phyloP scores from a whole-genome alignment of 2,113 vertebrate species.

The Mobula hypostoma region DNA sequence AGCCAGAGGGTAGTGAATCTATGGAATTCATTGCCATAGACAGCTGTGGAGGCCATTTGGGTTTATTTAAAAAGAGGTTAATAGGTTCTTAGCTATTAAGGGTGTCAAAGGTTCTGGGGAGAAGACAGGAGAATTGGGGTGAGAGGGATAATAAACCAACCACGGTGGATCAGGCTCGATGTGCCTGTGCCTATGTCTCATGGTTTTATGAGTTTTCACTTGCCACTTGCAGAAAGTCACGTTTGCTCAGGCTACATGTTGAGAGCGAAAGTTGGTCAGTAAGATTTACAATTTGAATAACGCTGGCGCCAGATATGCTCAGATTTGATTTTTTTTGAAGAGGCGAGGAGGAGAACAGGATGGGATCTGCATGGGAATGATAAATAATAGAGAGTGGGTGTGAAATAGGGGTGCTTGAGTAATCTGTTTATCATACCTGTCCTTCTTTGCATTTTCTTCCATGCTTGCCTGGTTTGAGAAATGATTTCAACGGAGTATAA shows the following conservation, averaged over 20 bases:
- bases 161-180: too few species aligned
- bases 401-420: background rate
- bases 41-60: too few species aligned
- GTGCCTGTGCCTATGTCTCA: too few species aligned
- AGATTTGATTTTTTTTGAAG: background rate
- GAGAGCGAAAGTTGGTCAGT: background rate
- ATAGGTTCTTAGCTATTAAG: too few species aligned
- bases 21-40: too few species aligned
- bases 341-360: background rate
- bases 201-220: background rate
- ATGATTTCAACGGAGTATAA: conserved; percentile 6
- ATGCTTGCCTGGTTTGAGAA: background rate
- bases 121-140: too few species aligned
- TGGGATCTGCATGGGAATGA: background rate
- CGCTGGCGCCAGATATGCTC: too few species aligned
- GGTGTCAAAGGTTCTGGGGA: too few species aligned
- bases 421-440: background rate
- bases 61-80: too few species aligned
- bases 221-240: background rate
- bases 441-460: conserved; percentile 3
- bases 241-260: background rate
- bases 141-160: too few species aligned
- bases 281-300: background rate
- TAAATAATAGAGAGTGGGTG: background rate
- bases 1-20: too few species aligned